Evolutionary conservation across 1,140 invertebrate species (phyloP), one percentile per base, ranked within the genome.

Genomic region (Planococcus citri): DNA sequence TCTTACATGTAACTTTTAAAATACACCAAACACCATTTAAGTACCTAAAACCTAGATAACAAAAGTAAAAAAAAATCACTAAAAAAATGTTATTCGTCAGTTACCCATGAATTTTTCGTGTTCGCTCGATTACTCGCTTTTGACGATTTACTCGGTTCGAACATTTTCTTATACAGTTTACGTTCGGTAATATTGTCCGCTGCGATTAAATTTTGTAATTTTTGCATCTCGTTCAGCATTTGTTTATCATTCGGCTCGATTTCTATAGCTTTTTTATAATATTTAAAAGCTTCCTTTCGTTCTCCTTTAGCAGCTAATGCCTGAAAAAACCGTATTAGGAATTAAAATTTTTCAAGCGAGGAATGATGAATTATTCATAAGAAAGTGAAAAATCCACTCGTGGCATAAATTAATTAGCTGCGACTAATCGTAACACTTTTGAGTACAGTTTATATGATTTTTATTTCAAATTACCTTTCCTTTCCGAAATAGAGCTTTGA

Each of bases 401-500:
- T 51, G 41, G 41, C 41, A 51, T 33, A 33, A 33, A 33, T 51
- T 51, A 51, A 51, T 51, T 51, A 9, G 4, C 17, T 51, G 17
- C 29, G 29, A 33, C 4, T 33, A 33, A 33, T 12, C 29, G 12
- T 12, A 33, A 33, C 12, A 6, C 29, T 3, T 33, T n/a, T n/a
- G n/a, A n/a, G n/a, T n/a, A n/a, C 29, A 33, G 12, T 33, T 33
- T 33, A n/a, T n/a, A n/a, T n/a, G n/a, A n/a, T n/a, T 33, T 33
- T 33, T 33, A 3, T 12, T 12, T 33, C 29, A 33, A 6, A 33
- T 17, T 76, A 84, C 82, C 78, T 88, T 89, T 76, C 88, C 89
- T 83, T 94, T 93, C 73, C 92, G 85, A 78, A 88, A 95, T 6
- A 95, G 77, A 4, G 93, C 92, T 80, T 95, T 96, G 0, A 91